Evolutionary conservation across 2,797 vertebrate species (phyloP), one percentile per base, ranked within the genome.

Genomic region (Alosa sapidissima): DNA sequence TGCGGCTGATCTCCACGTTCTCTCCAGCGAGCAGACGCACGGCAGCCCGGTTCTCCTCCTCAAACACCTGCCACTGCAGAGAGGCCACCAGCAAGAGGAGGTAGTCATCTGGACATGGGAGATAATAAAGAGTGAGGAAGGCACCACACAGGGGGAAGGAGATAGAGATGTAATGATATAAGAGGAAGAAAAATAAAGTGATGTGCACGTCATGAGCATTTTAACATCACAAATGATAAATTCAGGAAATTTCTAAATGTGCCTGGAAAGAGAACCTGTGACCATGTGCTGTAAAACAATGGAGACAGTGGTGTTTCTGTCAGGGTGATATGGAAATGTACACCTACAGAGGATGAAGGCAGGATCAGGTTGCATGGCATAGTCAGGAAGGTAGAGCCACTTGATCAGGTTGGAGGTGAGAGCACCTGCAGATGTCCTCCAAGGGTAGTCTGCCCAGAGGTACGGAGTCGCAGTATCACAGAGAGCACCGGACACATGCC

Each of bases 301-400:
- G 41, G 41, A 41, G 4, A 41, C 41, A 41, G 3, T 60, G 8
- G 54, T 55, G 14, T 16, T 28, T 28, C 28, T 28, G 28, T 28
- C 28, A 28, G 54, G 54, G 0, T 24, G 28, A 16, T 75, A 75
- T 45, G 24, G 62, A 36, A 5, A 45, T 45, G 33, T 7, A 75
- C 16, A 93, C 94, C 94, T 91, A 95, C 95, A 93, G 82, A 97
- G 90, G 68, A 97, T 94, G 90, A 96, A 96, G 78, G 72, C 90
- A 84, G 95, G 93, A 88, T 96, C 91, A 0, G 94, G 94, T 36
- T 82, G 91, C 93, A 94, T 96, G 85, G 94, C 94, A 82, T 95
- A 96, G 91, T 96, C 95, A 0, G 96, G 95, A 68, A 97, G 90
- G 89, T 93, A 96, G 84, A 97, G 92, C 96, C 94, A 95, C 89